Base-by-base conservation (phyloP, 1,140 invertebrate species). In the Dinoponera quadriceps region DNA sequence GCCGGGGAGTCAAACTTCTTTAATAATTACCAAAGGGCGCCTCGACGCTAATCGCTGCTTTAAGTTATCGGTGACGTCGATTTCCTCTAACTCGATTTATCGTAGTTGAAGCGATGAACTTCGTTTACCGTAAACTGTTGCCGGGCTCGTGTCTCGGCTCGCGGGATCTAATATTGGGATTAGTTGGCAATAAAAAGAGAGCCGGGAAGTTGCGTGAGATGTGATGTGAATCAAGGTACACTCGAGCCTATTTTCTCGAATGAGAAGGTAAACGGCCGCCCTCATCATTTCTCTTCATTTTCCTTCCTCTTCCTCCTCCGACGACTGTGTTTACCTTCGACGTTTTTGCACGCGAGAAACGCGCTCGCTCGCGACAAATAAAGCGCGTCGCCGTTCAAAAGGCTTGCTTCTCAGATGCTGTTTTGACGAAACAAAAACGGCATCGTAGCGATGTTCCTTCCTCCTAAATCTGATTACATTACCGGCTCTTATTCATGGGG, bases 81-180 rank as follows among this genome's bases (percentile, higher is more conserved):
- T 16, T 75, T 51, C 25, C 5, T 65, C 18, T 51, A 18, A 75
- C 20, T 65, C 16, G 44, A 65, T 49, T 75, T 75, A 63, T 65
- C 14, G 57, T 14, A 65, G 44, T 51, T 75, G 25, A 75, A 75
- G 27, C 44, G n/a, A 51, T 75, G 44, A 48, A 22, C n/a, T 29
- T 20, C 38, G 3, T 59, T 29, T 29, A 60, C 18, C 18, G 14
- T 75, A 49, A 22, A 65, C n/a, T 0, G 54, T 18, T 9, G 44
- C 57, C 20, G 27, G 38, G 14, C 49, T 75, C 33, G n/a, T n/a
- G 7, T 49, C 57, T 27, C 9, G 66, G 18, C 20, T 38, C 16
- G 48, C 22, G 20, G 20, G 55, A 68, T 78, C 29, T 55, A 68
- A 55, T 78, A 57, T 25, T 14, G 63, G 54, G 49, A 75, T 65